phyloP scores from a whole-genome alignment of 2,888 invertebrate genomes.

The Clitarchus hookeri region DNA sequence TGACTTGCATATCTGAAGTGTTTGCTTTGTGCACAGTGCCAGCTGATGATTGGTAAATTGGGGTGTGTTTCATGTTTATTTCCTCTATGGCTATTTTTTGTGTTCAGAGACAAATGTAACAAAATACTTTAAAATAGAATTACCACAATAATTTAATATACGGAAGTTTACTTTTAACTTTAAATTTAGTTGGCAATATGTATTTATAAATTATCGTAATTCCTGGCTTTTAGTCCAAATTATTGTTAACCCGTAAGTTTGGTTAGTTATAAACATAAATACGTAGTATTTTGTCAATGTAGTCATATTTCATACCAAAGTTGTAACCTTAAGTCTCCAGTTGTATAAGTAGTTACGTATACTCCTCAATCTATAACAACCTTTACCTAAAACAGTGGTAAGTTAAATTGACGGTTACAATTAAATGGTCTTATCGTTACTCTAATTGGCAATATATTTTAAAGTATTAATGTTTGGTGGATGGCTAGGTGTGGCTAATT shows the following conservation, averaged over 20 bases:
- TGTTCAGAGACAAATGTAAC: slow-evolving; percentile 21
- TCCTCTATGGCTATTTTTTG: slow-evolving; percentile 1
- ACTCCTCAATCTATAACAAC: neutral
- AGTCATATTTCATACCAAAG: neutral
- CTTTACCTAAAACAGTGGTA: neutral
- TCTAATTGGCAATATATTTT: neutral
- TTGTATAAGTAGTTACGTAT: neutral
- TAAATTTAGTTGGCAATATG: neutral
- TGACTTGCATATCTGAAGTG: neutral
- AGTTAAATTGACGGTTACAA: neutral
- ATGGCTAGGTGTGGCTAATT: neutral
- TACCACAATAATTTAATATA: neutral
- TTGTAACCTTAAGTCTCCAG: neutral
- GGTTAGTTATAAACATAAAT: neutral
- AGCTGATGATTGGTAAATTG: neutral
- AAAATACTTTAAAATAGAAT: slow-evolving; percentile 27
- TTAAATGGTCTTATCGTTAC: neutral
- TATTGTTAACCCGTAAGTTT: neutral
- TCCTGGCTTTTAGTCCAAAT: neutral
- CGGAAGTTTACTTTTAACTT: neutral
- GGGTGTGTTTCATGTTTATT: slow-evolving; percentile 1
- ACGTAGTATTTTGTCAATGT: neutral
- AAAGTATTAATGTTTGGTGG: slow-evolving; percentile 5
- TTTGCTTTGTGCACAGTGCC: neutral
- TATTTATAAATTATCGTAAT: neutral